A percentile compares a stretch with the other conserved stretches of the same genome.
Evolutionary conservation across 2,797 vertebrate genomes (phyloP).

Genomic region (Takifugu rubripes): DNA sequence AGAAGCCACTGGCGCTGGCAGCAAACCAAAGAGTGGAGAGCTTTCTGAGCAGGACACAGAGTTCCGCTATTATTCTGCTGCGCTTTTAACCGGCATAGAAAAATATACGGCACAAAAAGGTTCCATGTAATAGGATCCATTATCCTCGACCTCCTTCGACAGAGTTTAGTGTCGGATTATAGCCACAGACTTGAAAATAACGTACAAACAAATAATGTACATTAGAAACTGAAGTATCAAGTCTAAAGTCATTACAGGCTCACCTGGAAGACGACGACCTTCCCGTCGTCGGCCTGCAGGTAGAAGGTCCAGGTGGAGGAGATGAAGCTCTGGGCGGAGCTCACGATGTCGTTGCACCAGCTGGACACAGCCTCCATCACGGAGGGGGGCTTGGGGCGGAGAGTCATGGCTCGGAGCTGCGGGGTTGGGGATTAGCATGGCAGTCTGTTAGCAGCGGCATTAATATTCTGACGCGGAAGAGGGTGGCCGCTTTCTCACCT

Average conservation of each 20-base stretch:
- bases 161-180: no score
- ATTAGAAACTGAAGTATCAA: no score
- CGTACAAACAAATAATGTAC: no score
- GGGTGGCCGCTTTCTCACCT: slow-evolving; percentile 68
- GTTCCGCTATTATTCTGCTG: no score
- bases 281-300: slow-evolving; percentile 91
- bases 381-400: slow-evolving; percentile 75
- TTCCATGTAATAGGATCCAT: no score
- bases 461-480: background rate
- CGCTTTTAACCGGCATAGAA: no score
- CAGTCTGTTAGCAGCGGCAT: background rate
- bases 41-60: no score
- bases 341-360: slow-evolving; percentile 92
- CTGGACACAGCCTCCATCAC: slow-evolving; percentile 86
- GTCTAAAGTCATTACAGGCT: slow-evolving; percentile 21
- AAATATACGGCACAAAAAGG: no score
- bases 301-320: slow-evolving; percentile 99
- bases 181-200: no score
- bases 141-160: no score
- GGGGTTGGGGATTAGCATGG: background rate
- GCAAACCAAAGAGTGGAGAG: slow-evolving; percentile 7
- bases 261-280: slow-evolving; percentile 95
- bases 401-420: slow-evolving; percentile 78
- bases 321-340: slow-evolving; percentile 94
- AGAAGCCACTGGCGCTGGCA: slow-evolving; percentile 35